phyloP scores from a whole-genome alignment of 2,797 vertebrate species.

The Scarus forsteni region DNA sequence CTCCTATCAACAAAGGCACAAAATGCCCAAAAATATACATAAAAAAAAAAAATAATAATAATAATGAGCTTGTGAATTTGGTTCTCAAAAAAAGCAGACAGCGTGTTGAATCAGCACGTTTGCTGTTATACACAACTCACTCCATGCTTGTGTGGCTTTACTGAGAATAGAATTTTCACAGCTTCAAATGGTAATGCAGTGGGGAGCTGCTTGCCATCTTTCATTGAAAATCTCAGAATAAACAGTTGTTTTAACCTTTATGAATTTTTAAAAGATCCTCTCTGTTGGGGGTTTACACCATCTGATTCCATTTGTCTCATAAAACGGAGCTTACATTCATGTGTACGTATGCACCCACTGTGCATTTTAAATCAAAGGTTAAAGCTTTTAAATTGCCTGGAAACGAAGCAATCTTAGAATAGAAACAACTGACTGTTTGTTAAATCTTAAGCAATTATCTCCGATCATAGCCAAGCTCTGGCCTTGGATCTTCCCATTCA shows the following conservation, averaged over 20 bases:
- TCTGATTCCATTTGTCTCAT: slow-evolving; percentile 74
- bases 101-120: no score
- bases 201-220: slow-evolving; percentile 60
- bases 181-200: slow-evolving; percentile 59
- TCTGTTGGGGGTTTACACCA: slow-evolving; percentile 72
- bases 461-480: not conserved
- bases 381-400: not conserved
- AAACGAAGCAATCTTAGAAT: not conserved
- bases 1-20: no score
- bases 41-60: no score
- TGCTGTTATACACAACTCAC: not conserved
- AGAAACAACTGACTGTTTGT: not conserved
- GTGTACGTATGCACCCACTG: slow-evolving; percentile 14
- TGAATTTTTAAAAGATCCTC: slow-evolving; percentile 74
- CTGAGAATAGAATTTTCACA: slow-evolving; percentile 42
- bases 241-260: slow-evolving; percentile 84
- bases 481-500: not conserved
- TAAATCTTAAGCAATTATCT: not conserved
- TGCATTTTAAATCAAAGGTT: slow-evolving; percentile 7
- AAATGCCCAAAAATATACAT: no score
- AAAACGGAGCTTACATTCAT: slow-evolving; percentile 42
- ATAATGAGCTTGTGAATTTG: no score
- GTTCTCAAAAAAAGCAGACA: no score
- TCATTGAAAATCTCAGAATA: slow-evolving; percentile 72
- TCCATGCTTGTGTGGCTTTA: slow-evolving; percentile 16